These are phyloP conservation scores for Phyllotis vaccarum DNA, from an alignment of 2,797 vertebrate species.

Conservation along the genomic window DNA sequence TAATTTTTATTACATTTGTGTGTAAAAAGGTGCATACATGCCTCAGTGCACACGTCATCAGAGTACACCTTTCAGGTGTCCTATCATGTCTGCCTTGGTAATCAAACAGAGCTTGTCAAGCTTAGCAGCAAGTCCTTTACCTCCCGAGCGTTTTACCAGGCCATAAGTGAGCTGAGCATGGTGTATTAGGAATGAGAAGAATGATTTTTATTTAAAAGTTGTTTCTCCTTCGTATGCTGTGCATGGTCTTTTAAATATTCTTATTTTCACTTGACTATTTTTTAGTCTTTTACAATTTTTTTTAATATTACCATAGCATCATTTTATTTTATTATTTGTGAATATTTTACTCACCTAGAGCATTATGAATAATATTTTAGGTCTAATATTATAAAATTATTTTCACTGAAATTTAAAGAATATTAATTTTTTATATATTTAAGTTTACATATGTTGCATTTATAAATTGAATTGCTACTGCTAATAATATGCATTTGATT, in stretches of 20 bases:
- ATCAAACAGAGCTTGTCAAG: background rate
- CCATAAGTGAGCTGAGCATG: background rate
- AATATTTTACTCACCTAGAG: background rate
- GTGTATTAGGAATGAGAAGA: background rate
- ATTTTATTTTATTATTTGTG: conserved; percentile 45
- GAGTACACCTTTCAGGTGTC: background rate
- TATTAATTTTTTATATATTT: conserved; percentile 58
- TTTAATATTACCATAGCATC: background rate
- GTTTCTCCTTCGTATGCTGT: conserved; percentile 50
- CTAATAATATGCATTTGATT: conserved; percentile 63
- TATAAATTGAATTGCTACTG: conserved; percentile 44
- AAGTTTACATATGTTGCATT: conserved; percentile 40
- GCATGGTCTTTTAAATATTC: conserved; percentile 21
- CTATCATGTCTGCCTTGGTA: too few relatives aligned
- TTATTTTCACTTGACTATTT: conserved; percentile 11
- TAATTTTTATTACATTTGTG: background rate
- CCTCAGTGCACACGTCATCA: background rate
- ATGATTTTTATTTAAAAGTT: conserved; percentile 6
- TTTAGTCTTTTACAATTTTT: conserved; percentile 18
- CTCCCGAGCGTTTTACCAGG: background rate
- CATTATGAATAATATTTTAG: conserved; percentile 20
- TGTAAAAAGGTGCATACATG: too few relatives aligned
- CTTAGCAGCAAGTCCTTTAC: background rate
- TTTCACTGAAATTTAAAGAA: conserved; percentile 32
- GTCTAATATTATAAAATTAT: background rate